Evolutionary conservation across 2,113 vertebrate genomes (phyloP), one percentile per base, ranked within the genome.

Genomic region (Salvelinus fontinalis): DNA sequence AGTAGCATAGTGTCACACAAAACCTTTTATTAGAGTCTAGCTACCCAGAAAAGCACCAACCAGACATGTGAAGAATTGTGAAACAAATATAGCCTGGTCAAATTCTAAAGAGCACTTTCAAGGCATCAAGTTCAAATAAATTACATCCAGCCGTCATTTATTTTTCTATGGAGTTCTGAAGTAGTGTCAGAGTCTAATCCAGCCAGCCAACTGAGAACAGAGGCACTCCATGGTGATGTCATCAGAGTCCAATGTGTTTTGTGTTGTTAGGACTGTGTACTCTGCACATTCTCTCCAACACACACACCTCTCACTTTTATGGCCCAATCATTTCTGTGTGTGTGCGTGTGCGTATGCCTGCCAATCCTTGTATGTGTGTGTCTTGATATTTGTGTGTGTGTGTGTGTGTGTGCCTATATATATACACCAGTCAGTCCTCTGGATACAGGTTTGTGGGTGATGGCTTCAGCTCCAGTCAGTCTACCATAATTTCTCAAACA

Each of bases 221-320:
- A 85, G 27, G 68, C 59, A 72, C 16, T 18, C 51, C 51, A 54
- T 3, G 31, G 74, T 82, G 76, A 85, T 84, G 84, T 82, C 76
- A 86, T 84, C 62, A 70, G 67, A 67, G 68, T 83, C 76, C 67
- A 82, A 83, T 86, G 82, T 84, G 84, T 71, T 88, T 84, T 81
- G 66, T 81, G 80, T 85, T 87, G 81, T 77, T 83, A 80, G 75
- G 75, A 72, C 66, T 65, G 70, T 80, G 69, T 75, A 73, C 71
- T 76, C 81, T 76, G 22, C 80, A 76, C 76, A 77, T 78, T 83
- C 74, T 66, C 67, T 74, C 71, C 69, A 44, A 44, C 79, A 80
- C 80, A 82, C 77, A 81, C 74, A 57, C 66, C 75, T 79, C 71
- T 44, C 39, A 77, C 16, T 71, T 76, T 83, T 75, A 81, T 69